Evolutionary conservation across 1,140 invertebrate genomes (phyloP), one percentile per base, ranked within the genome.

Genomic region (Zeugodacus cucurbitae): DNA sequence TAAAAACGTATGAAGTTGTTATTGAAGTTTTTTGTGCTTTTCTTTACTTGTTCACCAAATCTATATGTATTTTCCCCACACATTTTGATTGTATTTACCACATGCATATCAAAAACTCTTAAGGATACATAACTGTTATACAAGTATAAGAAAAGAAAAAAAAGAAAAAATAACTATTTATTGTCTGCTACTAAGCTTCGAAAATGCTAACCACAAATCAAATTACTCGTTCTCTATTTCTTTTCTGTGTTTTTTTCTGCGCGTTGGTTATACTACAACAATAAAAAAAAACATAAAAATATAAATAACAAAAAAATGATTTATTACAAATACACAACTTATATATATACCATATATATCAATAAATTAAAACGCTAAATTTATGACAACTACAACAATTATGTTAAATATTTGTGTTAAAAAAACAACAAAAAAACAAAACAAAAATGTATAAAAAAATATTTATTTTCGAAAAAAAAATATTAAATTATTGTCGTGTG

Each of bases 131-230:
- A 7, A 22, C 22, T 41, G 41, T 48, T 82, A 48, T 48, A 22
- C 7, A 54, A 82, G 20, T 34, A 48, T 59, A 87, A 87, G 57
- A 26, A 59, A 41, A 34, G 37, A 41, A 34, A 32, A 64, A 64
- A 34, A 67, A 37, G n/a, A 34, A 11, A 64, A 14, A 32, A 64
- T 7, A 64, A 29, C 6, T 29, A 48, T 14, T 5, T 54, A 54
- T 8, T 74, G n/a, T 74, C 8, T 67, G 48, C 85, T 20, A n/a
- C 7, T 3, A 34, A 3, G 32, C 41, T 87, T 34, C 41, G 17
- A 34, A 67, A 89, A 89, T 90, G 89, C 90, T 90, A 90, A 90
- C 90, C 88, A 90, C 88, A 89, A 89, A 87, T 90, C 90, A 89
- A 90, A 90, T 89, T 89, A 89, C 89, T 87, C 89, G 88, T 89